phyloP scores from a whole-genome alignment of 64 coral and sea anemone genomes.

The Anthopleura sola region DNA sequence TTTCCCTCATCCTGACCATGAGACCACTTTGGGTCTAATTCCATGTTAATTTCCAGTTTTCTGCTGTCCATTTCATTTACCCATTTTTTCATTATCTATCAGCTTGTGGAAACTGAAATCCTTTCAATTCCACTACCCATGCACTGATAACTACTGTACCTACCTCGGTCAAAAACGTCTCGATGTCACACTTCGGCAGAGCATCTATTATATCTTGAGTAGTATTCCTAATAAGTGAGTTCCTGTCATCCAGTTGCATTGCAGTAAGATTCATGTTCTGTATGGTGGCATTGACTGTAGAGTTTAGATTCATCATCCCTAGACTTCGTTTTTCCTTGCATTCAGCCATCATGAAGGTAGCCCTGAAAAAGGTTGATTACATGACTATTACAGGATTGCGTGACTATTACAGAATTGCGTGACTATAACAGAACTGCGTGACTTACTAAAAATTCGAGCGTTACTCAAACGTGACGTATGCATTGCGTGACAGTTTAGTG shows the following conservation, averaged over 20 bases:
- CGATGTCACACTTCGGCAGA: constrained; percentile 41
- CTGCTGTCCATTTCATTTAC: no score
- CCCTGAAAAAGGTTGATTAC: constrained; percentile 6
- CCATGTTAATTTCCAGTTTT: no score
- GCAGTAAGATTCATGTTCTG: constrained; percentile 22
- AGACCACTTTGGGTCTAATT: no score
- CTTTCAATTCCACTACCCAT: neutral
- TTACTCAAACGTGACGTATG: no score
- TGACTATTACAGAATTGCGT: no score
- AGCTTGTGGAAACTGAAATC: neutral
- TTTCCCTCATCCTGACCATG: no score
- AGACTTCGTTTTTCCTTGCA: constrained; percentile 11
- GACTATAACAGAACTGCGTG: no score
- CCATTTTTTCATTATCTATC: no score
- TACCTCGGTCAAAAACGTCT: constrained; percentile 46
- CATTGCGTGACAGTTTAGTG: no score
- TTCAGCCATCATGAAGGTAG: constrained; percentile 42
- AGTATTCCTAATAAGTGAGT: constrained; percentile 27
- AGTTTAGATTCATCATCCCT: constrained; percentile 9
- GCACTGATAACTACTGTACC: neutral
- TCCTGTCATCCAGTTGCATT: neutral
- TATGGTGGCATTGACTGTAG: constrained; percentile 2
- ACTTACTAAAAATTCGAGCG: no score
- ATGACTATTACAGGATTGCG: neutral
- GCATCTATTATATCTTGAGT: constrained; percentile 23